Base-by-base conservation (phyloP, 2,113 vertebrate species). In the Limnothrissa miodon region DNA sequence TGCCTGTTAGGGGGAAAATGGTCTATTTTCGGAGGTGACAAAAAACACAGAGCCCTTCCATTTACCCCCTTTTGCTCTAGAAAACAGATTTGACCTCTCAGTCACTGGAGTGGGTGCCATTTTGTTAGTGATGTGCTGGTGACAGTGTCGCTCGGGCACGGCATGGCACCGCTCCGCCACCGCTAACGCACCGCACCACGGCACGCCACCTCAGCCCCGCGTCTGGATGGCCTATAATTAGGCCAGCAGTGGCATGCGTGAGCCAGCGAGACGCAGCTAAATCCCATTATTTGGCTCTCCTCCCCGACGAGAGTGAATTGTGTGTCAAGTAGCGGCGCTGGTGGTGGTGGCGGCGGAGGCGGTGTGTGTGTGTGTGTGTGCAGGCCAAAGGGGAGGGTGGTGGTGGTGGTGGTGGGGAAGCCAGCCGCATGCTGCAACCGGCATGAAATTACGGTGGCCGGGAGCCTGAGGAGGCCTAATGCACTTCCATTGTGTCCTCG, bases 261-360 rank as follows among this genome's bases (percentile, higher is more conserved):
- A 87, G 85, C 86, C 90, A 87, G 85, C 91, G 88, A 89, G 90
- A 92, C 89, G 83, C 46, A 89, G 91, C 89, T 93, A 93, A 93
- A 95, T 93, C 93, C 93, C 92, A 95, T 95, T 94, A 95, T 94
- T 94, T 94, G 93, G 93, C 92, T 92, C 92, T 93, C 91, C 90
- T 93, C 92, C 92, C 23, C 87, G 33, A 92, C 91, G 87, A 85
- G 93, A 93, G 92, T 88, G 92, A 94, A 94, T 94, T 93, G 93
- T 90, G 92, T 94, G 94, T 95, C 94, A 95, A 95, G 94, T 95
- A 95, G 94, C 92, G 59, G n/a, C 1, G 59, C 5, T 56, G 59
- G 59, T 62, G 59, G 59, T 62, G n/a, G 53, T 7, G 53, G 53
- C 6, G 19, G 53, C 51, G 19, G 51, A 19, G 48, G 13, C 4